Evolutionary conservation across 2,113 vertebrate genomes (phyloP).

Genomic region (Hydrochoerus hydrochaeris): DNA sequence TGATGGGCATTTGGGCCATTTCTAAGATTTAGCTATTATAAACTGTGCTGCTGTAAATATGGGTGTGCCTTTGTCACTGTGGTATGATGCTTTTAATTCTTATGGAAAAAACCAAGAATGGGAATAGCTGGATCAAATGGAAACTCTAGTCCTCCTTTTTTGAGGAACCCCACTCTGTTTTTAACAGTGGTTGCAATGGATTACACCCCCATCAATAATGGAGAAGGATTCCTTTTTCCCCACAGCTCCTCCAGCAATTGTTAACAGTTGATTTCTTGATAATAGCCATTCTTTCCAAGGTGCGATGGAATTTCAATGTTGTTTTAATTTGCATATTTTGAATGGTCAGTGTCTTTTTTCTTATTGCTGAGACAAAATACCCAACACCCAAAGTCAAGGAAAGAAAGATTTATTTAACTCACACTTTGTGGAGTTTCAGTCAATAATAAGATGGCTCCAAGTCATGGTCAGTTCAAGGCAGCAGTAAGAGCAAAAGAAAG

Average conservation of each 20-base stretch:
- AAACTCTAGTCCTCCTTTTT: no score
- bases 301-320: background rate
- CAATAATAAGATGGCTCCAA: no score
- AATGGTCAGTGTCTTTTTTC: no score
- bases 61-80: background rate
- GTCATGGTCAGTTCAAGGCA: no score
- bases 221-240: background rate
- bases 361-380: no score
- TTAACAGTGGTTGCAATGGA: background rate
- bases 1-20: background rate
- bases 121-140: background rate
- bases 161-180: background rate
- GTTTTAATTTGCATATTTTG: background rate
- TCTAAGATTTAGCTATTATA: background rate
- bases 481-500: no score
- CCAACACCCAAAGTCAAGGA: no score
- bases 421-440: no score
- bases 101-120: background rate
- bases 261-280: background rate
- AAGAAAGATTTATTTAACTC: no score
- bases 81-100: background rate
- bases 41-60: background rate
- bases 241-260: background rate
- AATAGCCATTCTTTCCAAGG: background rate
- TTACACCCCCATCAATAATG: background rate